Evolutionary conservation across 92 coral and sea anemone genomes (phyloP).

Genomic region (Actinernus sp.): DNA sequence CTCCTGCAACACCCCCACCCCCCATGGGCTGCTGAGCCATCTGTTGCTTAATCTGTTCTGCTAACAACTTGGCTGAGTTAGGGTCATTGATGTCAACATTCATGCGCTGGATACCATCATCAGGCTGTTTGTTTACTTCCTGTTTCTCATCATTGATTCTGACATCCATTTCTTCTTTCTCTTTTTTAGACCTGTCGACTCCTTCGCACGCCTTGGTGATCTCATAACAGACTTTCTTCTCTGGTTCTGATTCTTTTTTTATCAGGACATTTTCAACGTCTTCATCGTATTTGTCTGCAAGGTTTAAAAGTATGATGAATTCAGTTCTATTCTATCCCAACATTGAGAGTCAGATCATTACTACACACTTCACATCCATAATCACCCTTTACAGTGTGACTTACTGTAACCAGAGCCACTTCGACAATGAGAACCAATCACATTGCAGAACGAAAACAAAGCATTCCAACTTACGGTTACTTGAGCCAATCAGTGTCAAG

Average conservation of each 20-base stretch:
- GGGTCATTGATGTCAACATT: slow-evolving; percentile 95
- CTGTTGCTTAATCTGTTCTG: slow-evolving; percentile 89
- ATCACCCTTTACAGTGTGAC: too few species aligned
- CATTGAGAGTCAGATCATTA: background rate
- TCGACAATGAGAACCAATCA: too few species aligned
- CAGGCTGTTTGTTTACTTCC: slow-evolving; percentile 28
- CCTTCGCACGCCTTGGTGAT: slow-evolving; percentile 95
- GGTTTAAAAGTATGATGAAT: too few species aligned
- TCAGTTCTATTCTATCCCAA: background rate
- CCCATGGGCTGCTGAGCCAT: slow-evolving; percentile 59
- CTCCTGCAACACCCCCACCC: slow-evolving; percentile 40
- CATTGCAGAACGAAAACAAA: too few species aligned
- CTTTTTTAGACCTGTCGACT: slow-evolving; percentile 91
- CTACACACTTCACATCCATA: background rate
- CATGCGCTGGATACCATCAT: slow-evolving; percentile 78
- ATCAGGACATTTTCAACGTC: slow-evolving; percentile 80
- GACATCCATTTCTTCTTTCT: slow-evolving; percentile 88
- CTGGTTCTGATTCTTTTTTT: slow-evolving; percentile 59
- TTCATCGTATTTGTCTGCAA: slow-evolving; percentile 90
- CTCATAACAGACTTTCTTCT: slow-evolving; percentile 86
- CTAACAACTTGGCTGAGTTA: slow-evolving; percentile 78
- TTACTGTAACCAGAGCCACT: too few species aligned
- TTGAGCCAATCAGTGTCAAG: too few species aligned
- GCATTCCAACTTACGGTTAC: too few species aligned
- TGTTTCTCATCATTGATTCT: slow-evolving; percentile 80